phyloP scores from a whole-genome alignment of 1,140 invertebrate species.

The Pomacea maculata region DNA sequence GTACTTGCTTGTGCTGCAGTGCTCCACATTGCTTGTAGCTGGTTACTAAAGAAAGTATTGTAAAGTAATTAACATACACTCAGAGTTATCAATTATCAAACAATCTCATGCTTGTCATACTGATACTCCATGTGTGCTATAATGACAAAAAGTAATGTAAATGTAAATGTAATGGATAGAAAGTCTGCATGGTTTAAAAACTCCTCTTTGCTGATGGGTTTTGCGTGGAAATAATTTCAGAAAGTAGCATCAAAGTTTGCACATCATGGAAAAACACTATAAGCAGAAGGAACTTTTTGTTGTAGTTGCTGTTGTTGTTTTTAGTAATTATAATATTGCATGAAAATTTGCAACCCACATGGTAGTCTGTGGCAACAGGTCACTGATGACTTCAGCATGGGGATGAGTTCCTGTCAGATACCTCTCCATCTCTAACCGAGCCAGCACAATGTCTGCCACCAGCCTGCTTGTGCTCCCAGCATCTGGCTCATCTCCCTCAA shows the following conservation, averaged over 20 bases:
- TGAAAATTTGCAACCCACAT: constrained; percentile 22
- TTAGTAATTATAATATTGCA: background rate
- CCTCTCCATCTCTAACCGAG: constrained; percentile 36
- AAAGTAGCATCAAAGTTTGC: no score
- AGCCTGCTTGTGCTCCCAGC: constrained; percentile 26
- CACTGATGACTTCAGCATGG: constrained; percentile 27
- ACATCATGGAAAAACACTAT: background rate
- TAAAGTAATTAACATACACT: no score
- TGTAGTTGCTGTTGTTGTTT: background rate
- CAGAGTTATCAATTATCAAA: no score
- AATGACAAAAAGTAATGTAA: no score
- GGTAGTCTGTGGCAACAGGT: constrained; percentile 25
- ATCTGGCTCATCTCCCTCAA: constrained; percentile 38
- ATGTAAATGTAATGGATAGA: no score
- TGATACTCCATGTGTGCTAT: no score
- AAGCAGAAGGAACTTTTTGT: background rate
- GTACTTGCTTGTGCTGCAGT: background rate
- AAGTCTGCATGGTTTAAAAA: background rate
- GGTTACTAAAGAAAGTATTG: background rate
- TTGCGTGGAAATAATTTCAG: no score
- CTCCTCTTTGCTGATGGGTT: background rate
- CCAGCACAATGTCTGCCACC: constrained; percentile 35
- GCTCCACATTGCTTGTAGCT: background rate
- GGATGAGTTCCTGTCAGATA: constrained; percentile 39
- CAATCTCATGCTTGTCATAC: no score